Evolutionary conservation across 35 echinoderm and acorn worm genomes (phyloP).

Genomic region (Diadema setosum): DNA sequence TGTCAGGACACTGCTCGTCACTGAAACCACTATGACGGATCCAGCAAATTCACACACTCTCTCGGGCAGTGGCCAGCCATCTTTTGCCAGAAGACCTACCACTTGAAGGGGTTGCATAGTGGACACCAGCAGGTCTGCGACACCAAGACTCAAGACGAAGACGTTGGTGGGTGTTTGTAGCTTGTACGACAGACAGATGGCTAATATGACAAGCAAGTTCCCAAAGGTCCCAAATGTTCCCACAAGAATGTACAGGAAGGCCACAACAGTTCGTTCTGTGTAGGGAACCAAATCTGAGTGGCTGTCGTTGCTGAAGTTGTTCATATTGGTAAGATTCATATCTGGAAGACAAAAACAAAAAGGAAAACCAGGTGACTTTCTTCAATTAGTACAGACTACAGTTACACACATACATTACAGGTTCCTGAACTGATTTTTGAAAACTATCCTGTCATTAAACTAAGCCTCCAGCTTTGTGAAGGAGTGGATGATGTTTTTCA

Average conservation of each 20-base stretch:
- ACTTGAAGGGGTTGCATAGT: constrained; percentile 6
- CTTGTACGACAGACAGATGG: neutral
- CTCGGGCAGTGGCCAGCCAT: neutral
- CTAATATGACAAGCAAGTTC: neutral
- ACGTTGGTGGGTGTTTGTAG: neutral
- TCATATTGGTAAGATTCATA: too few relatives aligned
- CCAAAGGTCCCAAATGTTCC: neutral
- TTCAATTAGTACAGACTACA: too few relatives aligned
- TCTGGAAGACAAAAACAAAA: too few relatives aligned
- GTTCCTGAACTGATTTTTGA: too few relatives aligned
- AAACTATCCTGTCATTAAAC: too few relatives aligned
- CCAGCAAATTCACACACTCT: neutral
- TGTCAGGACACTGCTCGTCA: neutral
- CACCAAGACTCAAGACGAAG: neutral
- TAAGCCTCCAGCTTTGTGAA: too few relatives aligned
- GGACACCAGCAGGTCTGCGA: constrained; percentile 10
- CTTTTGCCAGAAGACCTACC: neutral
- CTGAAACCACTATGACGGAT: neutral
- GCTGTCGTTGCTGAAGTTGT: neutral
- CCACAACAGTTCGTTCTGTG: neutral
- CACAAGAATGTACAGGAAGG: neutral
- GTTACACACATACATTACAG: too few relatives aligned
- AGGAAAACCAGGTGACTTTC: too few relatives aligned
- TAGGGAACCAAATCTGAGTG: neutral
- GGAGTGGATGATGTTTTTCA: too few relatives aligned